Base-by-base conservation (phyloP, 2,888 invertebrate genomes). In the Lepetodrilus schrolli region DNA sequence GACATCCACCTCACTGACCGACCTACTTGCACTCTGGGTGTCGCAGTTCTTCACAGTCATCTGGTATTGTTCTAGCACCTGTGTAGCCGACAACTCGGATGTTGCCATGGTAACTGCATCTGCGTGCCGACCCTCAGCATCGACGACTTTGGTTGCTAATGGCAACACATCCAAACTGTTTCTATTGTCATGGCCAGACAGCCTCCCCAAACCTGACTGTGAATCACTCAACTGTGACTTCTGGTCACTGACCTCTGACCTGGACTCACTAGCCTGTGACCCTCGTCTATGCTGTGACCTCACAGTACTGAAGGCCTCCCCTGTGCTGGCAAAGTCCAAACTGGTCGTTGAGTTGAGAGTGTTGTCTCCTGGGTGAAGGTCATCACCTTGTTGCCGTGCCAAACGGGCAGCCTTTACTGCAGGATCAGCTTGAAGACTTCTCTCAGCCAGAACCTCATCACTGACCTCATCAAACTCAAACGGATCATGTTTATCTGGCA, bases 31-130 rank as follows among this genome's bases (percentile, higher is more conserved):
- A 17, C 50, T 37, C 10, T 51, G 51, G 5, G 26, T 66, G 17
- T 82, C 84, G 37, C 80, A 74, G 8, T 72, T 76, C 7, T 78
- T 81, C 17, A 86, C 81, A 34, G 78, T 79, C 69, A 80, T 74
- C 76, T 85, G 82, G 50, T 87, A 87, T 58, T 80, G 78, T 70
- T 81, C 77, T 51, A 85, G 75, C 0, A 81, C 82, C 37, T 82
- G 83, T 10, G 83, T 83, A n/a, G 78, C 80, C 3, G 82, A 76
- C 23, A 84, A 73, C 10, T 80, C 80, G 49, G 76, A 78, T 21
- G 50, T 76, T 5, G 79, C 80, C 20, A 77, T 72, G 78, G 26
- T 10, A 68, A 21, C 30, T 8, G 23, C 47, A 21, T 47, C 68
- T 5, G 68, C 38, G 26, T 68, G 68, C 7, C 30, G 23, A 2